These are phyloP conservation scores for Nestor notabilis DNA, from an alignment of 2,113 vertebrate genomes.

Conservation along the genomic window DNA sequence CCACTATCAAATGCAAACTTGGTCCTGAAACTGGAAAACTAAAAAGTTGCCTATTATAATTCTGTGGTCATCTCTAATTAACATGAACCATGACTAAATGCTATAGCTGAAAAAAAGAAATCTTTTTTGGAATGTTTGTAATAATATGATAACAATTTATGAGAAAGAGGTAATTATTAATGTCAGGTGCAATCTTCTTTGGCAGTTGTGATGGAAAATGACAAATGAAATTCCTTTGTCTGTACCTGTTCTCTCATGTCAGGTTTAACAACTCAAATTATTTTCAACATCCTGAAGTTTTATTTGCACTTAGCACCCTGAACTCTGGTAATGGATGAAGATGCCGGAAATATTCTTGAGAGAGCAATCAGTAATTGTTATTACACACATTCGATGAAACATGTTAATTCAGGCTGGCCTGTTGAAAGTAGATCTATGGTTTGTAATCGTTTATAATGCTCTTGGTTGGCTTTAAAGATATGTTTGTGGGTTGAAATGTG, in stretches of 20 bases:
- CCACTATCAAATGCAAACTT: neutral
- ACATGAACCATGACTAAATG: neutral
- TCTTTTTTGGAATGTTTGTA: neutral
- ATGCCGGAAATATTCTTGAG: neutral
- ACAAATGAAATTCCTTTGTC: neutral
- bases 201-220: neutral
- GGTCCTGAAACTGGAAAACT: slow-evolving; percentile 11
- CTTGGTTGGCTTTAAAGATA: neutral
- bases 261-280: neutral
- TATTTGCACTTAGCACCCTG: neutral
- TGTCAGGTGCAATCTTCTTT: neutral
- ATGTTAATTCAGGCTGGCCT: neutral
- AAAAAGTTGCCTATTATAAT: neutral
- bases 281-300: neutral
- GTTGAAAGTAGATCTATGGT: neutral
- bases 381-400: neutral
- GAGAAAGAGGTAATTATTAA: neutral
- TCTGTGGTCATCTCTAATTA: neutral
- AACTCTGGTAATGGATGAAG: neutral
- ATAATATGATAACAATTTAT: neutral
- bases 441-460: neutral
- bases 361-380: neutral
- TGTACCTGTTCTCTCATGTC: neutral
- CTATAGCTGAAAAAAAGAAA: neutral
- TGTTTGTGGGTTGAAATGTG: neutral